A percentile compares a stretch with the other conserved stretches of the same genome.
Evolutionary conservation across 1,140 invertebrate genomes (phyloP).

Genomic region (Dreissena polymorpha): DNA sequence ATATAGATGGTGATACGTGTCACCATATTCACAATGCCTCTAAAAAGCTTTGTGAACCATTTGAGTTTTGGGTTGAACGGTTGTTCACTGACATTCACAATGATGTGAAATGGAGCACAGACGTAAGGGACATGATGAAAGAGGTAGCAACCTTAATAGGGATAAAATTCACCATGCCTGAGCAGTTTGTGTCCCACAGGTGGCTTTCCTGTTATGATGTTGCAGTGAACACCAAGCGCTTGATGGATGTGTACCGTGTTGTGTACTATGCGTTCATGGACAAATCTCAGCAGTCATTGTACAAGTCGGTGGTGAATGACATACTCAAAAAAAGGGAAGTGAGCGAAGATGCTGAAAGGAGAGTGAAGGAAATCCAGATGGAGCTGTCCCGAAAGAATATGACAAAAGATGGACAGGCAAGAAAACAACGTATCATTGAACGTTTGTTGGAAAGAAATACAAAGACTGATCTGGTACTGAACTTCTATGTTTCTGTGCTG

Average conservation of each 20-base stretch:
- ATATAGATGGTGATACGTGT: conserved; percentile 64
- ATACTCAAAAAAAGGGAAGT: conserved; percentile 21
- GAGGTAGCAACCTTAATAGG: conserved; percentile 51
- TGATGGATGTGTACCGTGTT: conserved; percentile 49
- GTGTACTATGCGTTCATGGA: conserved; percentile 57
- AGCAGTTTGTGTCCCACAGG: conserved; percentile 50
- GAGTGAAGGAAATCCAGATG: too few relatives aligned
- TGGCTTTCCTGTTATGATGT: conserved; percentile 63
- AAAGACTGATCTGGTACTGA: too few relatives aligned
- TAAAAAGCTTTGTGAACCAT: conserved; percentile 59
- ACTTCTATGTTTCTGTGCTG: too few relatives aligned
- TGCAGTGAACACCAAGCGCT: conserved; percentile 18
- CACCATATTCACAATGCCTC: conserved; percentile 61
- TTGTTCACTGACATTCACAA: conserved; percentile 52
- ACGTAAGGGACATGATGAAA: conserved; percentile 39
- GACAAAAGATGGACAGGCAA: conserved; percentile 54
- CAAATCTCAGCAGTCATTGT: conserved; percentile 13
- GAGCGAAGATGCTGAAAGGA: too few relatives aligned
- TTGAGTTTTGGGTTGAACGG: conserved; percentile 50
- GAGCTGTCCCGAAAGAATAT: conserved; percentile 34
- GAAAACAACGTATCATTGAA: conserved; percentile 54
- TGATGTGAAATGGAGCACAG: conserved; percentile 62
- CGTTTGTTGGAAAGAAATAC: conserved; percentile 13
- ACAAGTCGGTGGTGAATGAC: neutral
- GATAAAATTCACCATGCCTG: conserved; percentile 51